Evolutionary conservation across 2,888 invertebrate genomes (phyloP), one percentile per base, ranked within the genome.

Genomic region (Aphodius sticticus): DNA sequence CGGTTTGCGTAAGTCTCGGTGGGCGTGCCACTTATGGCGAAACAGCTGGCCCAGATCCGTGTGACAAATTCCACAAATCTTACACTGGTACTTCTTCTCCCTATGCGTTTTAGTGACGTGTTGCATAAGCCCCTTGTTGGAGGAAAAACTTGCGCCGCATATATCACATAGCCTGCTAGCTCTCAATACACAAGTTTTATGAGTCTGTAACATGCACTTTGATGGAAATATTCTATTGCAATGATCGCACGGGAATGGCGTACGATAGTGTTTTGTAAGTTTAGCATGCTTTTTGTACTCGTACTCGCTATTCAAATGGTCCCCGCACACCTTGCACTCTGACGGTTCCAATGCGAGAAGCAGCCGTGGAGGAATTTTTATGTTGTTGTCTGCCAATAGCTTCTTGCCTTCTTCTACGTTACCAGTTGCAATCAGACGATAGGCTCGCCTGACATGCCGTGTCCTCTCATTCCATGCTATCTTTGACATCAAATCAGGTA

Each of bases 151-250:
- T 15, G 76, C 38, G 0, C 80, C 80, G 70, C 80, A 80, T 70
- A 69, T 76, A 6, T 80, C 80, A 14, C 80, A 80, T 77, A 80
- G 12, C 53, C 53, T 53, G 12, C 53, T 53, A 53, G 9, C 12
- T 53, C 12, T 53, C 53, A 53, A 7, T 12, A 9, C 53, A 12
- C 53, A 7, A 53, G 7, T 53, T 12, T 78, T 77, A 12, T 82
- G 81, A 16, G 72, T 80, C 35, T 77, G 76, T 16, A 82, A 36
- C 16, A 77, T 71, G 16, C 80, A 72, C 9, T 77, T 76, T 76
- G 80, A 77, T 6, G 80, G 77, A 38, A 77, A 82, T 6, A 80
- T 26, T 70, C 80, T 80, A 1, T 79, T 78, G 53, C 82, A 82
- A 6, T 69, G 71, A 7, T 82, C 79, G 37, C 82, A 82, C 36